Base-by-base conservation (phyloP, 1,140 invertebrate genomes). In the Heterodera schachtii region DNA sequence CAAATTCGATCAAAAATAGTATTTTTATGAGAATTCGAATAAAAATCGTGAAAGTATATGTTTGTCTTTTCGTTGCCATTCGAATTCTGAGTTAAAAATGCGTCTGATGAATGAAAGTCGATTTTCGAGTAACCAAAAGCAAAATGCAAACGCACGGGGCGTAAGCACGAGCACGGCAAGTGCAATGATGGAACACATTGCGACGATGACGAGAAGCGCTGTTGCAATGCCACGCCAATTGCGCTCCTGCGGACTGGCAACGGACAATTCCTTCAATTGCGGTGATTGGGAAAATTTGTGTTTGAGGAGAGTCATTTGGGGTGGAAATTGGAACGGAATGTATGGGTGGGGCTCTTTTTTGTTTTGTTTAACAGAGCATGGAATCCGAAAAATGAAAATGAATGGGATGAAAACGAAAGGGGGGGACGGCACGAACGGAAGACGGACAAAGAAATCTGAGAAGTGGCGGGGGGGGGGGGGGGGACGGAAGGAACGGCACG, bases 221-320 rank as follows among this genome's bases (percentile, higher is more conserved):
- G 52, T 87, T 9, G 75, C 74, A 80, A 86, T 87, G 43, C 85
- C 85, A 44, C 79, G 70, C 85, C 85, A 86, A 87, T 86, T 86
- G 11, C 85, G 82, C 52, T 87, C 67, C 73, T 87, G 85, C 13
- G 86, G 85, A 57, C 49, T 52, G 41, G 71, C 82, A 44, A 66
- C 80, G n/a, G 85, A 82, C 41, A 88, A 70, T 44, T 86, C 85
- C 85, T 86, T 75, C 52, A 85, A 84, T 47, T 43, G 69, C 47
- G 69, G 69, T 67, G 69, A 78, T 78, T 69, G 60, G 31, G 76
- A 60, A 41, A 64, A 64, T 64, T 64, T 64, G 57, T 64, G 57
- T 19, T 64, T 64, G 57, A 1, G 11, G 57, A 21, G 57, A 64
- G 57, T 64, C 57, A 64, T 64, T 64, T 64, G 0, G 57, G 57